Evolutionary conservation across 2,888 invertebrate species (phyloP).

Genomic region (Chrysodeixis includens): DNA sequence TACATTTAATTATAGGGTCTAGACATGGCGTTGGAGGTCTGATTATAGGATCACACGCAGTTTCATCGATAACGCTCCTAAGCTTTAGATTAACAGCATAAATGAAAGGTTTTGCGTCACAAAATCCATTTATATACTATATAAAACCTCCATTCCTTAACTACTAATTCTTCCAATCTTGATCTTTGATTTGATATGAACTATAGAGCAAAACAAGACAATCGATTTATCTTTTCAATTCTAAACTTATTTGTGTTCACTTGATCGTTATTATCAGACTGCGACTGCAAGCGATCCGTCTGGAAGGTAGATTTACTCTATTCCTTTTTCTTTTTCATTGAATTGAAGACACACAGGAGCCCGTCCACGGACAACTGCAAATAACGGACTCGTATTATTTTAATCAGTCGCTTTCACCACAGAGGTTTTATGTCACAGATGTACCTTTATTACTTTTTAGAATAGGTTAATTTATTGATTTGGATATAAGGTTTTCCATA

Average conservation of each 20-base stretch:
- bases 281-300: background rate
- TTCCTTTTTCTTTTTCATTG: background rate
- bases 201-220: background rate
- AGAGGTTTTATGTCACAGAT: background rate
- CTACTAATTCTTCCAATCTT: background rate
- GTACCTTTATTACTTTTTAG: background rate
- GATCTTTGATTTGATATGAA: background rate
- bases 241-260: background rate
- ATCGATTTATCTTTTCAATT: background rate
- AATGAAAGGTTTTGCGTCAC: background rate
- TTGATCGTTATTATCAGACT: background rate
- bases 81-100: background rate
- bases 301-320: background rate
- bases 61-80: too few relatives aligned
- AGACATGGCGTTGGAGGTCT: too few relatives aligned
- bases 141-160: background rate
- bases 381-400: background rate
- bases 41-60: too few relatives aligned
- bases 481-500: background rate
- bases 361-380: background rate
- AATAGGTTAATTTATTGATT: background rate
- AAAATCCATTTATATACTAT: background rate
- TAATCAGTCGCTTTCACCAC: too few relatives aligned
- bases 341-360: background rate
- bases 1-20: too few relatives aligned